Base-by-base conservation (phyloP, 2,888 invertebrate genomes). In the Campaea margaritaria region DNA sequence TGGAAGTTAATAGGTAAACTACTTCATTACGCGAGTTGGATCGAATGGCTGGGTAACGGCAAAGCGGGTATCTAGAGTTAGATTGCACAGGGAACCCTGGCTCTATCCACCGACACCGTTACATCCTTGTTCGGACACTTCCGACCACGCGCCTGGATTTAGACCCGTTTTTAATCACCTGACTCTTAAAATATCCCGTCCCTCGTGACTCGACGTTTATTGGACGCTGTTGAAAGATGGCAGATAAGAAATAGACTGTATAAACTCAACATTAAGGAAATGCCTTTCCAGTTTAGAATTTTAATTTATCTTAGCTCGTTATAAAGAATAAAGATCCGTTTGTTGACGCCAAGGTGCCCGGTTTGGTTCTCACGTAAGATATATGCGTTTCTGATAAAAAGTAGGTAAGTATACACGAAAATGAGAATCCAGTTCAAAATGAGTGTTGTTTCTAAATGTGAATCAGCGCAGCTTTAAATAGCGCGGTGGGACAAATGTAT, bases 21-120 rank as follows among this genome's bases (percentile, higher is more conserved):
- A 75, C 74, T 79, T 76, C 74, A 76, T 76, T 77, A 65, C 71
- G 65, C 47, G 63, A 31, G 54, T 61, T 60, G 57, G 52, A 63
- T 66, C 68, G 36, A 63, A 70, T 74, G 70, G 64, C 58, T 66
- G 70, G 71, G 73, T 83, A 82, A 82, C 83, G 83, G 81, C 68
- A 72, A 72, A 66, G 58, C 65, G 65, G 68, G 76, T 70, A 74
- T 76, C 78, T 74, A 65, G 75, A 74, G 34, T 74, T 69, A 75
- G 80, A 79, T 78, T 78, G 79, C 76, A 74, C 72, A n/a, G 75
- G 74, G 75, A 79, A 80, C 81, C 76, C 71, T 70, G 69, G 67
- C 73, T 75, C 70, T 75, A 79, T 75, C 78, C 73, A 78, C 62
- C 71, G 71, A 70, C 57, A 82, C 88, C 85, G 88, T 87, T 88